Evolutionary conservation across 2,113 vertebrate species (phyloP), one percentile per base, ranked within the genome.

Genomic region (Aepyceros melampus): DNA sequence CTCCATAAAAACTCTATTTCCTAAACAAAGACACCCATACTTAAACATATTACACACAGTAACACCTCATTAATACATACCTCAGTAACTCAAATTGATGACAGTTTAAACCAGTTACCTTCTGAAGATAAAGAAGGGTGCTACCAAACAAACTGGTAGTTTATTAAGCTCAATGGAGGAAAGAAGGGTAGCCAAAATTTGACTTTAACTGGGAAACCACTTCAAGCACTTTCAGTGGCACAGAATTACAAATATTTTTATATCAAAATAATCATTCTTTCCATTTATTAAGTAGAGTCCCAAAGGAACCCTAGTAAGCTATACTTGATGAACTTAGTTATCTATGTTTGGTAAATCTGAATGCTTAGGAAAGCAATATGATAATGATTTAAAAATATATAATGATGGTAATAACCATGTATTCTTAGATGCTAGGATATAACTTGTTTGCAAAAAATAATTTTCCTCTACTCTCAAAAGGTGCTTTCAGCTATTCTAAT

Each of bases 1-100:
- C 62, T 98, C 78, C 96, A 98, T 97, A 96, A 97, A 98, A 96
- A 95, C 95, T 95, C n/a, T 55, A 58, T 95, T 76, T 98, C 92
- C 53, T 96, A 79, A 97, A 96, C 49, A 96, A 91, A 97, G 95
- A 97, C 90, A 83, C n/a, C 40, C 58, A 92, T 43, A 36, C 23
- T 95, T 87, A 90, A 47, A 90, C 25, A 95, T 85, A 67, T 84
- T 76, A 93, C 5, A 67, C 9, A 49, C 43, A n/a, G 25, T 88
- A 95, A 56, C 3, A 84, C 5, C 82, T 92, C 43, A 56, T 95
- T 94, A 88, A 88, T 91, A 33, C 5, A 93, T 40, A 74, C 5
- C 6, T 19, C 16, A 45, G 12, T 60, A 47, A 96, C 29, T 97
- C 29, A 94, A 84, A 95, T 31, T 97, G 29, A 88, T 94, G 45